These are phyloP conservation scores for Heloderma charlesbogerti DNA, from an alignment of 2,113 vertebrate species.

Conservation along the genomic window DNA sequence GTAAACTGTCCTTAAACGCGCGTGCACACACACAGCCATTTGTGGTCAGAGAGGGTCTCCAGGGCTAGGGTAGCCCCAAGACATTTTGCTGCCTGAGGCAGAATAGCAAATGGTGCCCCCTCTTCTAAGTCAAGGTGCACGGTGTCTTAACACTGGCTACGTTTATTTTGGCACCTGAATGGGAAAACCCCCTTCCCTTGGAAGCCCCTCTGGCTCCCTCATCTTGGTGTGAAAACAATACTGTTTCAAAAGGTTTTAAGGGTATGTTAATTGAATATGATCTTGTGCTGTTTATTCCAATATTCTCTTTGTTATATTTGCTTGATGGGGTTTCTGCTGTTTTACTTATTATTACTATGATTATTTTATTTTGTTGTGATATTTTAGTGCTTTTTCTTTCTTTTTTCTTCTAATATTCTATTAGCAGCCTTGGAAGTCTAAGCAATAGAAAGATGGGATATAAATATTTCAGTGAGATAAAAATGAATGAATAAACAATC, in stretches of 20 bases:
- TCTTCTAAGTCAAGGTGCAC: not conserved
- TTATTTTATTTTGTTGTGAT: no score
- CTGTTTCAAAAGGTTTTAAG: not conserved
- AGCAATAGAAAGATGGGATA: no score
- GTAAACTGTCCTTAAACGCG: not conserved
- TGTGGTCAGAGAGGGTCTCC: not conserved
- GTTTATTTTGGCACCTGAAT: no score
- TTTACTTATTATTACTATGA: not conserved
- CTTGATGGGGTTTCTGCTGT: not conserved
- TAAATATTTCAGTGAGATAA: not conserved
- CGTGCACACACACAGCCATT: not conserved
- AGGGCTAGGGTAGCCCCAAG: not conserved
- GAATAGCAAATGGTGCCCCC: not conserved
- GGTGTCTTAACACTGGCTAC: no score
- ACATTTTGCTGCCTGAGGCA: not conserved
- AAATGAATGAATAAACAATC: slow-evolving; percentile 2
- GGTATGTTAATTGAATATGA: not conserved
- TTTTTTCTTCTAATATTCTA: not conserved
- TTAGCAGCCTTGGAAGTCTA: not conserved
- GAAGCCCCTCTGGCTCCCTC: not conserved
- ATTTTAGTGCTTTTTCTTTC: not conserved
- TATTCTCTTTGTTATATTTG: not conserved
- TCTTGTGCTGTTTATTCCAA: no score
- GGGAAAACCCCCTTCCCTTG: no score
- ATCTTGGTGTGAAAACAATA: not conserved